Percentiles rank a stretch among this genome's conserved stretches.
These are phyloP conservation scores for Zygothrica quintamaculata DNA, from an alignment of 2,888 invertebrate genomes.

Conservation along the genomic window DNA sequence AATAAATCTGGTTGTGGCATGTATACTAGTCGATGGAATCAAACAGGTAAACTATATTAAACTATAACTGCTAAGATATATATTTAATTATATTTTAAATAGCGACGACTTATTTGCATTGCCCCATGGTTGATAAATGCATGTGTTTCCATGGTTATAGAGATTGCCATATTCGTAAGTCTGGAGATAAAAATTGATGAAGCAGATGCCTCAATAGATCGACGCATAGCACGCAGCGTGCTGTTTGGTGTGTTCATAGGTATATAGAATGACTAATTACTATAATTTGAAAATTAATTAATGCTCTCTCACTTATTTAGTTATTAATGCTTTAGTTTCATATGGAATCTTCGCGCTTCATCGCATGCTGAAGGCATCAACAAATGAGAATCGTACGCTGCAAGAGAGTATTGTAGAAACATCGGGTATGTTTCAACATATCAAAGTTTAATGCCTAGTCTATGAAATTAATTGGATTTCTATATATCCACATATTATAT, in stretches of 20 bases:
- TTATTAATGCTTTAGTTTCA: conserved; percentile 76
- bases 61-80: too few relatives aligned
- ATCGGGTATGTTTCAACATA: conserved; percentile 81
- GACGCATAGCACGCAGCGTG: conserved; percentile 79
- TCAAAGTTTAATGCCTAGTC: conserved; percentile 69
- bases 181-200: conserved; percentile 82
- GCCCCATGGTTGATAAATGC: conserved; percentile 81
- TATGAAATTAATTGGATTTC: conserved; percentile 30
- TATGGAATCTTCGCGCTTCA: conserved; percentile 80
- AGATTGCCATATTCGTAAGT: conserved; percentile 76
- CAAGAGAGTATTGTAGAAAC: conserved; percentile 81
- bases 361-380: conserved; percentile 72
- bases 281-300: too few relatives aligned
- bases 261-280: too few relatives aligned
- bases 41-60: conserved; percentile 81
- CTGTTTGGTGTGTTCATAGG: conserved; percentile 79
- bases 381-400: conserved; percentile 74
- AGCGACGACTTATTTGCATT: conserved; percentile 82
- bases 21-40: conserved; percentile 80
- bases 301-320: conserved; percentile 34
- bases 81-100: background rate
- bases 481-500: too few relatives aligned
- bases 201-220: conserved; percentile 78
- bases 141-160: conserved; percentile 73
- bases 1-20: conserved; percentile 80